Evolutionary conservation across 2,888 invertebrate species (phyloP).

Genomic region (Pollenia angustigena): DNA sequence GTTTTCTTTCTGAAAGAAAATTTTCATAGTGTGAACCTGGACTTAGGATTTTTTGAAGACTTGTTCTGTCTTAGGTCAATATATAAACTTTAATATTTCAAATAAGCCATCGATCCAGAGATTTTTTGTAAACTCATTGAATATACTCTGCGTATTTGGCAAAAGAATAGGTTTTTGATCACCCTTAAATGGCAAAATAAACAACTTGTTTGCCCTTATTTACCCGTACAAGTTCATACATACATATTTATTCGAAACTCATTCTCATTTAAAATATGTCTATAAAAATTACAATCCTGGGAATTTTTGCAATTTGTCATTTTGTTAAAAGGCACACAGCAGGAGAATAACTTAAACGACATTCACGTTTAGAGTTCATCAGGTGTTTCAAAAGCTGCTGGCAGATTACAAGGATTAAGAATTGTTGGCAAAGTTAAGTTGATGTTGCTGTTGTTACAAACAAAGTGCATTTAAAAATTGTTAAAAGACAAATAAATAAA

Average conservation of each 20-base stretch:
- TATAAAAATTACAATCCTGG: slow-evolving; percentile 76
- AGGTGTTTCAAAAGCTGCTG: slow-evolving; percentile 78
- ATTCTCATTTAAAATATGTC: slow-evolving; percentile 70
- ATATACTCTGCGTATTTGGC: no score
- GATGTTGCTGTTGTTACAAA: slow-evolving; percentile 61
- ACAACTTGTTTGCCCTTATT: slow-evolving; percentile 31
- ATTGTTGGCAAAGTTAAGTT: slow-evolving; percentile 74
- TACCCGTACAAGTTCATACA: slow-evolving; percentile 20
- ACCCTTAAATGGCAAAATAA: slow-evolving; percentile 5
- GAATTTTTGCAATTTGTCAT: slow-evolving; percentile 73
- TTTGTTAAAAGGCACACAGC: slow-evolving; percentile 61
- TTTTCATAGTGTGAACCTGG: no score
- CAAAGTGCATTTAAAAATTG: slow-evolving; percentile 71
- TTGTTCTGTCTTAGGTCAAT: no score
- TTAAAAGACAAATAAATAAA: slow-evolving; percentile 71
- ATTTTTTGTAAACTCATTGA: no score
- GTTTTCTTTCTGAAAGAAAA: no score
- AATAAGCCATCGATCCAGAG: no score
- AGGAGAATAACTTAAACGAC: slow-evolving; percentile 38
- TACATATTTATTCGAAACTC: background rate
- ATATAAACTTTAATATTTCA: no score
- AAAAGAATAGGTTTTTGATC: background rate
- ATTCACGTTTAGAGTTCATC: slow-evolving; percentile 77
- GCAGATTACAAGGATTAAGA: slow-evolving; percentile 81
- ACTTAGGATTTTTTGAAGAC: no score